phyloP scores from a whole-genome alignment of 2,797 vertebrate species.

The Enteromius afrohamiltoni region DNA sequence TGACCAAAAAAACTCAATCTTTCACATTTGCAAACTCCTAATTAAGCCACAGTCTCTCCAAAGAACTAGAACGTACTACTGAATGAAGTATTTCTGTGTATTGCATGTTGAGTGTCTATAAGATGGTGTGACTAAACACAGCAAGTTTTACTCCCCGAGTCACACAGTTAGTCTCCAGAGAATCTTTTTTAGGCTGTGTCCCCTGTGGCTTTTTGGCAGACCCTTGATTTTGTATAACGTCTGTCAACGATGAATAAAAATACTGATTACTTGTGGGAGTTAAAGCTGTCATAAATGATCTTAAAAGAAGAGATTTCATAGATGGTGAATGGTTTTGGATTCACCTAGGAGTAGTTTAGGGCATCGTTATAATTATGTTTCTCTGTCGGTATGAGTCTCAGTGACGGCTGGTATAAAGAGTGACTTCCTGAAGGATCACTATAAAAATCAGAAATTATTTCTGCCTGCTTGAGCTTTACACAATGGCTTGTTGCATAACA shows the following conservation, averaged over 20 bases:
- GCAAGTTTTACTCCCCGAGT: constrained; percentile 4
- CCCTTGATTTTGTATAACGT: constrained; percentile 50
- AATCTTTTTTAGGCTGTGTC: constrained; percentile 44
- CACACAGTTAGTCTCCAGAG: not conserved
- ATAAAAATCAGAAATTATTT: not conserved
- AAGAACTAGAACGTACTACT: not conserved
- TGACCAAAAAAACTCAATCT: not conserved
- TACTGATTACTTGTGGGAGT: constrained; percentile 36
- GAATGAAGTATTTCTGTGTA: not conserved
- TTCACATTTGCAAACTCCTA: not conserved
- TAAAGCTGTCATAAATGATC: constrained; percentile 36
- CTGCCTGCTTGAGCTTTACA: not conserved
- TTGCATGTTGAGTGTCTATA: not conserved
- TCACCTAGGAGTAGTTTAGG: not conserved
- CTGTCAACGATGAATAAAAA: constrained; percentile 47
- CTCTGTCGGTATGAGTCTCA: constrained; percentile 2
- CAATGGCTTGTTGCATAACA: constrained; percentile 15
- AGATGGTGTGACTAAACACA: constrained; percentile 19
- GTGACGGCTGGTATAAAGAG: not conserved
- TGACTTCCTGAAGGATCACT: not conserved
- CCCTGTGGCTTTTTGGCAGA: constrained; percentile 24
- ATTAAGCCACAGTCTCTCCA: not conserved
- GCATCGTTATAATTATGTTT: constrained; percentile 2
- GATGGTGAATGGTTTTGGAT: constrained; percentile 11
- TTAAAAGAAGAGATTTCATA: constrained; percentile 11